Evolutionary conservation across 1,140 invertebrate species (phyloP).

Genomic region (Drosophila rufa): DNA sequence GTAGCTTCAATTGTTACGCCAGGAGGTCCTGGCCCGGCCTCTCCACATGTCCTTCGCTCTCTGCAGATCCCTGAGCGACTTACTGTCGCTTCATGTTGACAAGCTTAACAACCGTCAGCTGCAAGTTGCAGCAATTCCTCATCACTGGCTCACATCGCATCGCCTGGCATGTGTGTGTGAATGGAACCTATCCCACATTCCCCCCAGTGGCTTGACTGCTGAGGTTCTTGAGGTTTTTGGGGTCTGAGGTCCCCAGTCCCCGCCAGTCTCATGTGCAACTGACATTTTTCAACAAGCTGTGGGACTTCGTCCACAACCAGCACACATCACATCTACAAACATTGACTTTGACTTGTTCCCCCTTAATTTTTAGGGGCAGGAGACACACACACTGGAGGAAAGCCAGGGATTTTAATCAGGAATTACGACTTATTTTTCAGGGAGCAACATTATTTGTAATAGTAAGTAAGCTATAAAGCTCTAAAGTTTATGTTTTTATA

Average conservation of each 20-base stretch:
- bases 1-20: constrained; percentile 47
- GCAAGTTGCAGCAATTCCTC: constrained; percentile 42
- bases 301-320: constrained; percentile 30
- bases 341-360: constrained; percentile 71
- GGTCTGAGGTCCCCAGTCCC: constrained; percentile 29
- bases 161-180: not conserved
- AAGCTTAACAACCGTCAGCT: constrained; percentile 59
- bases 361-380: constrained; percentile 44
- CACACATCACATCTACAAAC: constrained; percentile 57
- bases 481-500: not conserved
- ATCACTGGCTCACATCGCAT: constrained; percentile 32
- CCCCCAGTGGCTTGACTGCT: constrained; percentile 39
- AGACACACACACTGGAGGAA: constrained; percentile 17
- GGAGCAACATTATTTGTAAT: not conserved
- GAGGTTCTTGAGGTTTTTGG: constrained; percentile 49
- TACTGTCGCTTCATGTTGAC: constrained; percentile 57
- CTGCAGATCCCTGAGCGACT: constrained; percentile 23
- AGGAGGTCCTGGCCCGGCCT: constrained; percentile 5
- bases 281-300: constrained; percentile 67
- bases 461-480: not conserved
- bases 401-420: constrained; percentile 13
- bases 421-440: not conserved
- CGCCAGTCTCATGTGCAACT: constrained; percentile 53
- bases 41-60: not conserved
- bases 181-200: not conserved